Percentiles rank a stretch among this genome's conserved stretches.
Conservation (phyloP, 2,888 invertebrate species). For the Nephrotoma appendiculata region DNA sequence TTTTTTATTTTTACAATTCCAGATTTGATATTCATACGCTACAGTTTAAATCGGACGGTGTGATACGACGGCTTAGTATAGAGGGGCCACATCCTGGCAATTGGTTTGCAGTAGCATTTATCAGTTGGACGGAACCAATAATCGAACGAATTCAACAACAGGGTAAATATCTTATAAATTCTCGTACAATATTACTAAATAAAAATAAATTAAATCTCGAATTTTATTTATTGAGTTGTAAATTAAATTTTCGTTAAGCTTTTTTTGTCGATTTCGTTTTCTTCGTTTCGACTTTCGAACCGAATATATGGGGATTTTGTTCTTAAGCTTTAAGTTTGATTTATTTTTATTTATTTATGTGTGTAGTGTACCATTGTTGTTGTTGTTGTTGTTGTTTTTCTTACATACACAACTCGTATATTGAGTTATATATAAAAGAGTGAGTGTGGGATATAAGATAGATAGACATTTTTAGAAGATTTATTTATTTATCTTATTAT, state of each 20-base stretch:
- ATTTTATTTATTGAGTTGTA: background rate
- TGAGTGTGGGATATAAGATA: background rate
- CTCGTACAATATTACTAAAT: background rate
- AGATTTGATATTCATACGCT: constrained; percentile 39
- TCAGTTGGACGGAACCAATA: constrained; percentile 62
- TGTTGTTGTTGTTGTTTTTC: background rate
- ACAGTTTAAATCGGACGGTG: constrained; percentile 46
- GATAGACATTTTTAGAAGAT: background rate
- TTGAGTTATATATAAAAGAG: background rate
- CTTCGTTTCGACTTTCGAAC: background rate
- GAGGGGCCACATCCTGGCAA: constrained; percentile 55
- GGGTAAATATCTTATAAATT: constrained; percentile 36
- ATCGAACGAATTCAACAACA: constrained; percentile 57
- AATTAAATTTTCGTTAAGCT: background rate
- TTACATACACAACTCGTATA: background rate
- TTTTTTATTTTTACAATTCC: constrained; percentile 7
- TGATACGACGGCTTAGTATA: constrained; percentile 42
- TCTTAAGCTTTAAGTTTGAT: background rate
- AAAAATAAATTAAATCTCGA: background rate
- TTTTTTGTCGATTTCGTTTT: background rate
- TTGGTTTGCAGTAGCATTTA: constrained; percentile 68
- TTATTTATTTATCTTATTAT: background rate
- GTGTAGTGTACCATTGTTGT: background rate
- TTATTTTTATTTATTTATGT: background rate
- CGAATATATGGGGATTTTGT: background rate